These are phyloP conservation scores for Synanthedon vespiformis DNA, from an alignment of 2,888 invertebrate genomes.

Conservation along the genomic window DNA sequence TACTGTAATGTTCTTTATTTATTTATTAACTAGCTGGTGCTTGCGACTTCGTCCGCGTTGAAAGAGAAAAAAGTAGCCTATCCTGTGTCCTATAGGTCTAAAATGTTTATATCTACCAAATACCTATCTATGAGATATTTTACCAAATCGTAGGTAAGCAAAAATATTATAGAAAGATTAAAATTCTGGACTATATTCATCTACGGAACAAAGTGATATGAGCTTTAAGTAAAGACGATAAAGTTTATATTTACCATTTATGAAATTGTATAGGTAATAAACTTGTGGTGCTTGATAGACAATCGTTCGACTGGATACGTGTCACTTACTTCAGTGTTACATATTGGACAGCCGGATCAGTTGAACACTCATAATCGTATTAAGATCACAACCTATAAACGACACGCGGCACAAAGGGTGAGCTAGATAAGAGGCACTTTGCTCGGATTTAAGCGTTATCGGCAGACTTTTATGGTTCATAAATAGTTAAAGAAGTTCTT, in stretches of 20 bases:
- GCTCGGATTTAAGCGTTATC: conserved; percentile 31
- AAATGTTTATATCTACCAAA: too few relatives aligned
- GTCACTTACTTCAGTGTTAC: conserved; percentile 1
- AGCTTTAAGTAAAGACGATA: too few relatives aligned
- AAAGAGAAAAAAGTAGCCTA: too few relatives aligned
- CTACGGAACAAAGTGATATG: too few relatives aligned
- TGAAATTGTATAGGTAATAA: conserved; percentile 5
- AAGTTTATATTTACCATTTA: background rate
- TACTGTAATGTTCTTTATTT: too few relatives aligned
- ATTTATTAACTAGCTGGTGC: too few relatives aligned
- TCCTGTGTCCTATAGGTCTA: too few relatives aligned
- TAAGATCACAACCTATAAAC: conserved; percentile 22
- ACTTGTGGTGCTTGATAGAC: conserved; percentile 3
- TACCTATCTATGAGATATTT: too few relatives aligned
- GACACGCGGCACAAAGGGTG: conserved; percentile 25
- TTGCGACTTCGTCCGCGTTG: too few relatives aligned
- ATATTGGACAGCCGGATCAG: conserved; percentile 1
- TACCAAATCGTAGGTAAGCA: too few relatives aligned
- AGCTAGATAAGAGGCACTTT: conserved; percentile 30
- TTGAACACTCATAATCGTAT: conserved; percentile 22
- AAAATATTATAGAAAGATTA: too few relatives aligned
- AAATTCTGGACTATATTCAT: too few relatives aligned
- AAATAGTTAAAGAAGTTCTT: conserved; percentile 41
- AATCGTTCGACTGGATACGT: conserved; percentile 5
- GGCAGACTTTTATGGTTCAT: conserved; percentile 36